Evolutionary conservation across 2,797 vertebrate genomes (phyloP), one percentile per base, ranked within the genome.

Genomic region (Streptopelia turtur): DNA sequence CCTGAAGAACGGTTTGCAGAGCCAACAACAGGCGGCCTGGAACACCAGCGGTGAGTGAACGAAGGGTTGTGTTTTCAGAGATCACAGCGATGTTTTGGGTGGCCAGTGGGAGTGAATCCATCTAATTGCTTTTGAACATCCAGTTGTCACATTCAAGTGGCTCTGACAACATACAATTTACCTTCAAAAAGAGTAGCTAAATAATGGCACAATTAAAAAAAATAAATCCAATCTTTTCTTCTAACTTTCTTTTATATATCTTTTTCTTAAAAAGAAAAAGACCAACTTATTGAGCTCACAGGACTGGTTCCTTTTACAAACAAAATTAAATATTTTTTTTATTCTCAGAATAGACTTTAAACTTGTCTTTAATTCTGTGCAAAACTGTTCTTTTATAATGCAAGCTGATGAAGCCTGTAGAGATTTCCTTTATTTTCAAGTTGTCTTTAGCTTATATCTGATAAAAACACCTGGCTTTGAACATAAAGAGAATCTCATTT

Each of bases 1-100:
- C 95, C 97, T 99, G 98, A 98, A 98, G 95, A 98, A 95, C 1
- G 98, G 98, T 25, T 96, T 96, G 93, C 98, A 97, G 55, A 97
- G 98, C 39, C 97, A 98, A 5, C 98, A 89, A 91, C 96, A 90
- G 56, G 98, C 98, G 9, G 91, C 98, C 81, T 99, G 99, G 98
- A 98, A 98, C 49, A 98, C 98, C 1, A 99, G 98, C 0, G 98
- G 98, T 98, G 96, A 98, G 98, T 37, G 4, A n/a, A 30, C 0
- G 5, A 1, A 1, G 1, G 12, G 23, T 6, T 13, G 49, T 5
- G 2, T 12, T 31, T 71, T 20, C 0, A 4, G 21, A 25, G 20
- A 35, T 53, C 33, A 10, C 7, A 8, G 37, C 2, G 2, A 23
- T 7, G 20, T 16, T 41, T 55, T 53, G 25, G 8, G 20, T 35